Conservation (phyloP, 2,113 vertebrate genomes). For the Nyctibius bracteatus region DNA sequence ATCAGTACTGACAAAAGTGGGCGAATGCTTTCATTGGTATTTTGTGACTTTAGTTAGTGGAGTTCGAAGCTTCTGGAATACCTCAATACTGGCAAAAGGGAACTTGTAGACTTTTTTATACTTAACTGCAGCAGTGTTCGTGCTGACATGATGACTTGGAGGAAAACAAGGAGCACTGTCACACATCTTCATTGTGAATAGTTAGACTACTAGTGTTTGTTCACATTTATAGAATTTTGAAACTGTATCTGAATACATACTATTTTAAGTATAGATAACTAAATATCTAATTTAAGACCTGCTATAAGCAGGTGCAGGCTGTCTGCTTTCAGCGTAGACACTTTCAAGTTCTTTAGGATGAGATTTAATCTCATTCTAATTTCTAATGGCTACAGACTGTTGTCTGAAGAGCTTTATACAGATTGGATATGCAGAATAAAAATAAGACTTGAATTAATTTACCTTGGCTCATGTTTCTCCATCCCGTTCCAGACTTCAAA, state of each 20-base stretch:
- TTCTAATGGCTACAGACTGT: background rate
- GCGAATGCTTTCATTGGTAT: background rate
- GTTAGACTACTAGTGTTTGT: background rate
- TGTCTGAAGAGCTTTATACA: background rate
- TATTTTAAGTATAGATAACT: background rate
- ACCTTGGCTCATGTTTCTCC: background rate
- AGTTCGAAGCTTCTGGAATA: background rate
- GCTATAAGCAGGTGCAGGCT: background rate
- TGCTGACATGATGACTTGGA: background rate
- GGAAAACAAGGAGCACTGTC: accelerated
- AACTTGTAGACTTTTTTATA: background rate
- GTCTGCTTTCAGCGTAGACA: background rate
- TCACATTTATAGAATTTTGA: background rate
- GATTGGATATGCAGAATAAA: background rate
- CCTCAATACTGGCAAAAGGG: background rate
- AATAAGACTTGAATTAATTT: background rate
- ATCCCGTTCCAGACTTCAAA: background rate
- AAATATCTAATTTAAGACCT: background rate
- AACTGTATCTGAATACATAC: background rate
- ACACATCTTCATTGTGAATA: accelerated
- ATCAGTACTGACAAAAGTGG: background rate
- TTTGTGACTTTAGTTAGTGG: background rate
- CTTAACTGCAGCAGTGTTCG: background rate
- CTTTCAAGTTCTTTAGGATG: background rate
- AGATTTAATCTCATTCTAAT: background rate